Evolutionary conservation across 1,140 invertebrate genomes (phyloP), one percentile per base, ranked within the genome.

Genomic region (Drosophila ambigua): DNA sequence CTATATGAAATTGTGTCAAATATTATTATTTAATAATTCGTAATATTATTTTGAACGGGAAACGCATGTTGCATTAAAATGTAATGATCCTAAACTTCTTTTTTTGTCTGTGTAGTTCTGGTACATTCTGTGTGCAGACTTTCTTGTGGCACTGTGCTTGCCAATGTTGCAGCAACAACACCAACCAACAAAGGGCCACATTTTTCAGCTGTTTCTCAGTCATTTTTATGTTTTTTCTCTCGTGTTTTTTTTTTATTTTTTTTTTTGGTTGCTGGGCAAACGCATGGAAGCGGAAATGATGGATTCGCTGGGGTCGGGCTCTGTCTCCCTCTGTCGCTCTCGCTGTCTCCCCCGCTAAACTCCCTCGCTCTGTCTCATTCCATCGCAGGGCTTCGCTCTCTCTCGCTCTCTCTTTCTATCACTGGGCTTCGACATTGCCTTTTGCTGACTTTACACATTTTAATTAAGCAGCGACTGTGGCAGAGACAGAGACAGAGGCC

Each of bases 201-300:
- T 87, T 88, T 87, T 87, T 83, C 83, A 88, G 83, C 79, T 83
- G 83, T 83, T 88, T 88, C 76, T 83, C 78, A 79, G 79, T 82
- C 67, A 60, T 68, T 66, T 77, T 48, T 72, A 62, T 79, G 58
- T 60, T 54, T 64, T 51, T 57, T 72, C 57, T 74, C 44, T 54
- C 49, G 57, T 45, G 35, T 63, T 52, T 49, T 46, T 55, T 64
- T 50, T 66, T 50, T 41, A 50, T 49, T 53, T 52, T 45, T 69
- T 78, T 77, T 77, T 74, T 77, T 66, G 65, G 49, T 78, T 60
- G 71, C 59, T 75, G 79, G 82, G 68, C 68, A 77, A 88, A 90
- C 79, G 88, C 88, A 90, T 88, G 87, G 76, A 90, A 90, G 87
- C 87, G 87, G 87, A 90, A 90, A 90, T 90, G 87, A 90, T 90